Conservation (phyloP, 37 sponge, comb jelly and placozoan species). For the Oscarella lobularis region DNA sequence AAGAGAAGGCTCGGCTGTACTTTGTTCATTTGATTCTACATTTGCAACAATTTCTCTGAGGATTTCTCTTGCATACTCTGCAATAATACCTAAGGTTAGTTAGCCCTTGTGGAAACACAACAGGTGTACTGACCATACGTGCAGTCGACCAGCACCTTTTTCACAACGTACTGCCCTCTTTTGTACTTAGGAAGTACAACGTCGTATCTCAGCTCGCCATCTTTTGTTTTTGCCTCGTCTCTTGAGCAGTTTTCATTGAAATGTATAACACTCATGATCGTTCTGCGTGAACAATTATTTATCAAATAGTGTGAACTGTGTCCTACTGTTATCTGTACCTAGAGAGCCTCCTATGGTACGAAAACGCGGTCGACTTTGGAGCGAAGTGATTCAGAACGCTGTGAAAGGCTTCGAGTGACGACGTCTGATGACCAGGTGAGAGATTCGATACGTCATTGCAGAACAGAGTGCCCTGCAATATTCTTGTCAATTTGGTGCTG, state of each 20-base stretch:
- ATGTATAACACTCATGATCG: neutral
- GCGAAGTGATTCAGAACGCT: conserved; percentile 34
- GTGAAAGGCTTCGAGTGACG: conserved; percentile 23
- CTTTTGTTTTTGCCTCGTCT: neutral
- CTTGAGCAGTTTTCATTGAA: neutral
- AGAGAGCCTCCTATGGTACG: conserved; percentile 19
- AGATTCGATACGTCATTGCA: conserved; percentile 12
- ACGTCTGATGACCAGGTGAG: conserved; percentile 26
- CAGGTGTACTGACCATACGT: too few species aligned
- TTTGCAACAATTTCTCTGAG: too few species aligned
- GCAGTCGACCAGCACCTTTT: neutral
- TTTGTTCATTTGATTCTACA: too few species aligned
- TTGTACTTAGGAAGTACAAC: conserved; percentile 6
- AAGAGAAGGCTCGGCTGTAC: neutral
- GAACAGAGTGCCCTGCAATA: conserved; percentile 8
- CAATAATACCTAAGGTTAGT: too few species aligned
- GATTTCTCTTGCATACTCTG: too few species aligned
- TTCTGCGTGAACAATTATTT: neutral
- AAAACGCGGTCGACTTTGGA: conserved; percentile 28
- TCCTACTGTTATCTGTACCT: conserved; percentile 6
- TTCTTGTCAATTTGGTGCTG: conserved; percentile 24
- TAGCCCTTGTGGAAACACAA: too few species aligned
- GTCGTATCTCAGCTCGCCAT: neutral
- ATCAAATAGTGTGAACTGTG: neutral
- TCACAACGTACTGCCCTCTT: conserved; percentile 3